These are phyloP conservation scores for Pyrgilauda ruficollis DNA, from an alignment of 2,113 vertebrate genomes.

Conservation along the genomic window DNA sequence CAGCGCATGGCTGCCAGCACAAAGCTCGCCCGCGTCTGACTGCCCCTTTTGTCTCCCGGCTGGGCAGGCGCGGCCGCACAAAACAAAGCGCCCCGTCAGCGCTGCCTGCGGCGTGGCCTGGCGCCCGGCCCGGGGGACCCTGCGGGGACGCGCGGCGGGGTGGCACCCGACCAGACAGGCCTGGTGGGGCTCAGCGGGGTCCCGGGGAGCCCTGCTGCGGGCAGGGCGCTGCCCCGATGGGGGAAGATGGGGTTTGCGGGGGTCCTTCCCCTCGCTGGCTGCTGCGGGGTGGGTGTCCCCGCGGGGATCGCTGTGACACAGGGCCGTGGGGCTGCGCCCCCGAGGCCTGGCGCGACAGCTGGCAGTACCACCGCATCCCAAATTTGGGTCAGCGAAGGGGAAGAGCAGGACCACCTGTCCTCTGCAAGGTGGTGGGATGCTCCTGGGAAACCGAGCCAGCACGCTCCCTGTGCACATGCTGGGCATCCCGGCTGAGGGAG, in stretches of 20 bases:
- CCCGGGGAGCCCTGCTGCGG: not conserved
- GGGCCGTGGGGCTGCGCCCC: not conserved
- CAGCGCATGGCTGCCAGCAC: constrained; percentile 68
- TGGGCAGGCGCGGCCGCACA: constrained; percentile 44
- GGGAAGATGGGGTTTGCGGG: fast-evolving
- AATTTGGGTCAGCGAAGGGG: not conserved
- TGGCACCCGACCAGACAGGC: not conserved
- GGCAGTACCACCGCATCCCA: fast-evolving
- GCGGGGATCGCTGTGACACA: fast-evolving
- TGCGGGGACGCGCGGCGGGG: not conserved
- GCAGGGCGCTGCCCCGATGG: not conserved
- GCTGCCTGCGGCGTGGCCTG: constrained; percentile 15
- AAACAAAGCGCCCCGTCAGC: constrained; percentile 71
- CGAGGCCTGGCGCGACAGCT: fast-evolving
- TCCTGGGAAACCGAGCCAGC: not conserved
- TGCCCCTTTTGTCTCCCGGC: constrained; percentile 66
- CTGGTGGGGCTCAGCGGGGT: not conserved
- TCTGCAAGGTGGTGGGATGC: not conserved
- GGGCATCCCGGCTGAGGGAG: not conserved
- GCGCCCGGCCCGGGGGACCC: constrained; percentile 5
- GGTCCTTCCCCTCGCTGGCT: fast-evolving
- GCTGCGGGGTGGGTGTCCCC: not conserved
- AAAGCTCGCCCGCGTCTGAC: constrained; percentile 61
- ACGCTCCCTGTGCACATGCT: not conserved
- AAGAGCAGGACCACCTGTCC: not conserved